These are phyloP conservation scores for Quadroppia sp. DNA, from an alignment of 2,888 invertebrate species.

Conservation along the genomic window DNA sequence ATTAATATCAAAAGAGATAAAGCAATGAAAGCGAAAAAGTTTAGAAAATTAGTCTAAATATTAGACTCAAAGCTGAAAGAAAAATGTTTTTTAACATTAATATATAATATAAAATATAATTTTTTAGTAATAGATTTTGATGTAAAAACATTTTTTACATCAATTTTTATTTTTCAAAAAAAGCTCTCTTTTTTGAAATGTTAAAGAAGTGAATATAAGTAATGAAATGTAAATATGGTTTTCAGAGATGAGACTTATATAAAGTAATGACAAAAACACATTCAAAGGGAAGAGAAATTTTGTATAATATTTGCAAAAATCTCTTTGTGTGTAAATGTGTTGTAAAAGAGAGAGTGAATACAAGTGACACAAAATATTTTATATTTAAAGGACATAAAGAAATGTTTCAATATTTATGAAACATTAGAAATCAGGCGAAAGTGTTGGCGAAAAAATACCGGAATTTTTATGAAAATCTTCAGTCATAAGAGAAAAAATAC, in stretches of 20 bases:
- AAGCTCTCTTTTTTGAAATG: not conserved
- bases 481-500: not conserved
- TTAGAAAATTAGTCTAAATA: too few relatives aligned
- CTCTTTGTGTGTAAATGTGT: too few relatives aligned
- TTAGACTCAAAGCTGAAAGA: too few relatives aligned
- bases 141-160: not conserved
- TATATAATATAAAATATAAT: not conserved
- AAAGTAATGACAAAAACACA: too few relatives aligned
- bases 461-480: not conserved
- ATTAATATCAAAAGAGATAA: too few relatives aligned
- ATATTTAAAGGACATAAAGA: not conserved
- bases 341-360: not conserved
- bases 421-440: not conserved
- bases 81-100: too few relatives aligned
- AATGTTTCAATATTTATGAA: not conserved
- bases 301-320: too few relatives aligned
- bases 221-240: not conserved
- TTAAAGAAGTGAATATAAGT: not conserved
- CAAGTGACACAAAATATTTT: not conserved
- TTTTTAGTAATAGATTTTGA: not conserved
- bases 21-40: too few relatives aligned
- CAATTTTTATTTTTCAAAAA: not conserved
- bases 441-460: too few relatives aligned
- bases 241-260: not conserved
- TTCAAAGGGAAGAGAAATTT: too few relatives aligned